Base-by-base conservation (phyloP, 37 sponge, comb jelly and placozoan species). In the Geodia barretti region DNA sequence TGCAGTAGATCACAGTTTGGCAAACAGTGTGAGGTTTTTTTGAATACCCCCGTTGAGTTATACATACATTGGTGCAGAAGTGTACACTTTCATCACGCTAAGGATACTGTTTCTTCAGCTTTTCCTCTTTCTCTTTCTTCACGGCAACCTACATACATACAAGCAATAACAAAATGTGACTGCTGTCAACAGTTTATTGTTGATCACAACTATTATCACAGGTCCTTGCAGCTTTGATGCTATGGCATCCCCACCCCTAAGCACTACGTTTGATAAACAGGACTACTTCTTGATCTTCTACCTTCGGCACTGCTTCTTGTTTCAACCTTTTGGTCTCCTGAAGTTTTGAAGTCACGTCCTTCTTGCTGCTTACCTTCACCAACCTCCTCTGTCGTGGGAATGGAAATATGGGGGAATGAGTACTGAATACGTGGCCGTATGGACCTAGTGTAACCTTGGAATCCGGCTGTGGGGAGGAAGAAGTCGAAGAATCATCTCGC, bases 51-150 rank as follows among this genome's bases (percentile, higher is more conserved):
- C n/a, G n/a, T n/a, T n/a, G n/a, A n/a, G n/a, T n/a, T n/a, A n/a
- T n/a, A n/a, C n/a, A n/a, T n/a, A n/a, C n/a, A n/a, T n/a, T n/a
- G n/a, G n/a, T n/a, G n/a, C n/a, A n/a, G n/a, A n/a, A n/a, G n/a
- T n/a, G 54, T 47, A 47, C 54, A 7, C 7, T 47, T 47, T 47
- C 54, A 47, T 17, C 54, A 47, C 14, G 54, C 54, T 47, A 64
- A 77, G 39, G 86, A 85, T 85, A 85, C 86, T 78, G 86, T 62
- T 77, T 85, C 86, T 85, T 85, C 42, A 40, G 24, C 30, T 83
- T 74, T 0, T 74, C 74, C 25, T 83, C 74, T 7, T 65, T 30
- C 33, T 41, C n/a, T 19, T 75, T 42, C 33, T 47, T 75, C 54
- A 47, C 54, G 54, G 11, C 54, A 7, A 7, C 54, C 54, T 59